Base-by-base conservation (phyloP, 2,888 invertebrate genomes). In the Drosophila niveifrons region DNA sequence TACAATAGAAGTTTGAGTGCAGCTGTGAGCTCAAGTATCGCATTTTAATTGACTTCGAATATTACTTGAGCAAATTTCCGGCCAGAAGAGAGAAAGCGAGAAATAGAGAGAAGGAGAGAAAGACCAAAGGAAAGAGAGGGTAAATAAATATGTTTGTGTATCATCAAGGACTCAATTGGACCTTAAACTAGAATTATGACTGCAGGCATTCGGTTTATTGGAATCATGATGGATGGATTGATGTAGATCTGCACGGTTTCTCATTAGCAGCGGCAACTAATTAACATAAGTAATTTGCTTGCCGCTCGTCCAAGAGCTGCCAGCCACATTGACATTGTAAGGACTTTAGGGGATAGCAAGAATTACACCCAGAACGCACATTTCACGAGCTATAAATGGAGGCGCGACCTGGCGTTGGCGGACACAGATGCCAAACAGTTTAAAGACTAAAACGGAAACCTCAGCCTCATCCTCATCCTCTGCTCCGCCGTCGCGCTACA, bases 281-380 rank as follows among this genome's bases (percentile, higher is more conserved):
- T 86, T 86, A 86, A 80, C 86, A 88, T 88, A 88, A 86, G 82
- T 86, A 88, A 86, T 88, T 86, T 80, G 75, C 75, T 73, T 75
- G 72, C 77, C 74, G 75, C 56, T 55, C 63, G 46, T 48, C 52
- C 47, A 56, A 48, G 53, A 57, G 39, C 36, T 44, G 44, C n/a
- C 55, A 55, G 29, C 56, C 39, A 41, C 39, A 23, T 23, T 58
- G 70, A 52, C 51, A 57, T 66, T 50, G n/a, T 47, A 29, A 48
- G 63, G 46, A 44, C 58, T 44, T 51, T 34, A 29, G 15, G 44
- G 66, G 11, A 51, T 36, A 18, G 34, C 44, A 17, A 70, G 23
- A 82, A 77, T 66, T 67, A 62, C 55, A 57, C 71, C 80, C 77
- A 58, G 55, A 68, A 70, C 74, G 68, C 67, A 65, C 64, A 78